These are phyloP conservation scores for Adelosebastes latens DNA, from an alignment of 2,797 vertebrate species.

Conservation along the genomic window DNA sequence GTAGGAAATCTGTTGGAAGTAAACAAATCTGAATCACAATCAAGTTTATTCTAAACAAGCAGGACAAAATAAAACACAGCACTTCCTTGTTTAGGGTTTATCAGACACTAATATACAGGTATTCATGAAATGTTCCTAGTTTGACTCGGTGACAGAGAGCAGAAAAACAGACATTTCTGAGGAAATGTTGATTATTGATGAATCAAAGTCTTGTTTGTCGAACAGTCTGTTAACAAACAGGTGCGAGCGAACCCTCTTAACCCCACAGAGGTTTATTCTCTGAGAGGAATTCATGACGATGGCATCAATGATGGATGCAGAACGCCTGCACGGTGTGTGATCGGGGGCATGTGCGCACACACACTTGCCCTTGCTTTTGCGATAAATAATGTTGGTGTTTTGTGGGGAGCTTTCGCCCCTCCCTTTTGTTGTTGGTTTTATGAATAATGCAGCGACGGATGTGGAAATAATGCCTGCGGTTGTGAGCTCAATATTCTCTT, in stretches of 20 bases:
- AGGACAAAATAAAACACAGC: not conserved
- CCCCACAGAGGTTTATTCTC: not conserved
- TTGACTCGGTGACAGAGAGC: not conserved
- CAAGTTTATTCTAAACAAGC: not conserved
- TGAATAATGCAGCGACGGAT: slow-evolving; percentile 77
- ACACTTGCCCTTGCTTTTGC: slow-evolving; percentile 40
- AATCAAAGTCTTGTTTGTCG: not conserved
- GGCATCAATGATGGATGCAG: slow-evolving; percentile 35
- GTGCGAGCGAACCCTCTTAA: not conserved
- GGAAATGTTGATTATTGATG: not conserved
- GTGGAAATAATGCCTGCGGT: slow-evolving; percentile 72
- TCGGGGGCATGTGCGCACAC: slow-evolving; percentile 11
- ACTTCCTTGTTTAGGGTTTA: not conserved
- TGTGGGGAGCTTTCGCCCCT: slow-evolving; percentile 49
- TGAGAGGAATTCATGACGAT: not conserved
- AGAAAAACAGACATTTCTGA: not conserved
- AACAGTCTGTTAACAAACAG: not conserved
- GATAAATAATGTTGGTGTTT: slow-evolving; percentile 59
- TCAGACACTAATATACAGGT: not conserved
- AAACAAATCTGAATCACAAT: slow-evolving; percentile 7
- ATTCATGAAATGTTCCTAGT: not conserved
- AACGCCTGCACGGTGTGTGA: slow-evolving; percentile 14
- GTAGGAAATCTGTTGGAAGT: not conserved
- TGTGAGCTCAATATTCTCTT: slow-evolving; percentile 75
- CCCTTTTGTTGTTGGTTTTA: slow-evolving; percentile 69